Conservation (phyloP, 2,797 vertebrate species). For the Ispidina picta region DNA sequence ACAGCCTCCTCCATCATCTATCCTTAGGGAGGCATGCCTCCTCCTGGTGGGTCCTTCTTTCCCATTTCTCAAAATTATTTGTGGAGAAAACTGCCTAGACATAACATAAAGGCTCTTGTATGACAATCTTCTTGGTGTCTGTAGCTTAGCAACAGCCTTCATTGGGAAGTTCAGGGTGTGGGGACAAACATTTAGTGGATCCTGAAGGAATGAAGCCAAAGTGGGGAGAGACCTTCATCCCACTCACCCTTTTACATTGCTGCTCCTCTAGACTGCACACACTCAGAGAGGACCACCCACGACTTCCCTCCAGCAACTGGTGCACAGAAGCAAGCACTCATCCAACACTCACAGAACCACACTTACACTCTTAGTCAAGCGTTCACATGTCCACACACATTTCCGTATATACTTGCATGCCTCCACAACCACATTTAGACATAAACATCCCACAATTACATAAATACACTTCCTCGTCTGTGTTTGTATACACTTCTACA, state of each 20-base stretch:
- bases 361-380: not conserved
- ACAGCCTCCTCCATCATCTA: not conserved
- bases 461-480: not conserved
- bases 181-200: not conserved
- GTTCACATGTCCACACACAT: rapidly evolving
- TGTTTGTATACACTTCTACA: not conserved
- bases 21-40: not conserved
- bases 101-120: not conserved
- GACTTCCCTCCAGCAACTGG: not conserved
- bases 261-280: not conserved
- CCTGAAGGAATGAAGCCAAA: not conserved
- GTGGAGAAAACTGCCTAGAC: not conserved
- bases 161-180: constrained; percentile 57
- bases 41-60: not conserved
- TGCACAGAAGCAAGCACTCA: not conserved
- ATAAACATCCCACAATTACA: not conserved
- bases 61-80: not conserved
- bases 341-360: not conserved
- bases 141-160: constrained; percentile 62
- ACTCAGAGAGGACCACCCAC: not conserved
- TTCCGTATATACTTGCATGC: not conserved
- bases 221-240: not conserved
- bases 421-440: not conserved
- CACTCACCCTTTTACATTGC: not conserved
- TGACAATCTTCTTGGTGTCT: not conserved